These are phyloP conservation scores for Pangasius macronema DNA, from an alignment of 2,797 vertebrate genomes.

Conservation along the genomic window DNA sequence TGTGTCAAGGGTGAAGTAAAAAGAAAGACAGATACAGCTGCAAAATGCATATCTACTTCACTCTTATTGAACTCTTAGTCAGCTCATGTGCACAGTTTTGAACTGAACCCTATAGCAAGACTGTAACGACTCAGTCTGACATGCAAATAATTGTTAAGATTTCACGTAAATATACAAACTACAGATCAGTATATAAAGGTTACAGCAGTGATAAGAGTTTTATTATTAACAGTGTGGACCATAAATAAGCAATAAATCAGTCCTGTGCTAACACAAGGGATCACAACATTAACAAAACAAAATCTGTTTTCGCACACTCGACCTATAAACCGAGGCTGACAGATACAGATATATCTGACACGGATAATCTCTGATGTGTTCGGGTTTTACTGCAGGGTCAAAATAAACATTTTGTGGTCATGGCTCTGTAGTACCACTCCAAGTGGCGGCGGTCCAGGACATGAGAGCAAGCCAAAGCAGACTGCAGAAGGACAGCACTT, in stretches of 20 bases:
- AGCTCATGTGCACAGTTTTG: constrained; percentile 20
- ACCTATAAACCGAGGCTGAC: constrained; percentile 37
- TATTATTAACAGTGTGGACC: not conserved
- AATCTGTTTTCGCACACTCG: constrained; percentile 44
- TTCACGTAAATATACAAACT: not conserved
- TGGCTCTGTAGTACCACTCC: constrained; percentile 46
- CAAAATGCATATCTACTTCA: not conserved
- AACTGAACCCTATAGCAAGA: not conserved
- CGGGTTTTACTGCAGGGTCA: constrained; percentile 31
- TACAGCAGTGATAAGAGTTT: not conserved
- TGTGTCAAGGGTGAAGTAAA: constrained; percentile 10
- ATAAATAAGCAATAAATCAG: not conserved
- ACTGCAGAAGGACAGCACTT: constrained; percentile 41
- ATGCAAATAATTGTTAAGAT: not conserved
- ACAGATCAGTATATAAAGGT: not conserved
- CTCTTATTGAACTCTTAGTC: not conserved
- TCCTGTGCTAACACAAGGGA: not conserved
- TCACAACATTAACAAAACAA: constrained; percentile 29
- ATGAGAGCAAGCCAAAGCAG: constrained; percentile 38
- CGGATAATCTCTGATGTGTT: constrained; percentile 1
- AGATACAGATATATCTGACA: constrained; percentile 33
- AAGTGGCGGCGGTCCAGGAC: constrained; percentile 26
- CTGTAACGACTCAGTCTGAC: not conserved
- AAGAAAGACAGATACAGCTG: constrained; percentile 25
- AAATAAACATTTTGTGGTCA: constrained; percentile 21